These are phyloP conservation scores for Pandemis cinnamomeana DNA, from an alignment of 2,888 invertebrate species.

Conservation along the genomic window DNA sequence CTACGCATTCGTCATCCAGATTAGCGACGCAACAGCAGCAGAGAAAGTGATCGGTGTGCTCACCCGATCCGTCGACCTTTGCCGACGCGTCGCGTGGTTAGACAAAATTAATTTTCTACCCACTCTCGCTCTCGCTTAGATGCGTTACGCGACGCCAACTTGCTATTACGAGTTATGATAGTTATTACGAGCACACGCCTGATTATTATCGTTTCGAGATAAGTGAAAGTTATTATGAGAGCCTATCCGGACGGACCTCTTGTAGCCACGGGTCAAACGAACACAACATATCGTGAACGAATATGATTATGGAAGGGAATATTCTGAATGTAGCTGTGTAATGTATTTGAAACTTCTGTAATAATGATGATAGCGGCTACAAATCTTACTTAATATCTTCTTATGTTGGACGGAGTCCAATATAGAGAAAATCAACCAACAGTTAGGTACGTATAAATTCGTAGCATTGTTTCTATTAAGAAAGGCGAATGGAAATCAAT, in stretches of 20 bases:
- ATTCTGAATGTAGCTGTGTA: conserved; percentile 6
- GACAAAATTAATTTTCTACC: conserved; percentile 74
- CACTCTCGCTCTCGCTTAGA: conserved; percentile 74
- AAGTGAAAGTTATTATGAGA: conserved; percentile 72
- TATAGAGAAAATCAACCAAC: conserved; percentile 22
- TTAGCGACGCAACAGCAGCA: conserved; percentile 42
- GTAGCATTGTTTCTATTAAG: conserved; percentile 15
- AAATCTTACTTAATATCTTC: conserved; percentile 32
- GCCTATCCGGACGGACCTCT: conserved; percentile 45
- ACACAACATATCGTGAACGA: conserved; percentile 27
- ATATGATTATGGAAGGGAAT: conserved; percentile 17
- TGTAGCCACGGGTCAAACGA: conserved; percentile 25
- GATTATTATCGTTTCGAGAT: conserved; percentile 70
- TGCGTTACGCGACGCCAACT: conserved; percentile 52
- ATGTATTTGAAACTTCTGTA: conserved; percentile 36
- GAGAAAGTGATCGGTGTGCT: conserved; percentile 66
- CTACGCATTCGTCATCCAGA: conserved; percentile 28
- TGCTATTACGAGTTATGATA: conserved; percentile 66
- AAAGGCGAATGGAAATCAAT: conserved; percentile 29
- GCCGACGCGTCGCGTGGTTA: conserved; percentile 68
- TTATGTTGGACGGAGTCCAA: conserved; percentile 34
- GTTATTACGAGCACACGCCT: conserved; percentile 64
- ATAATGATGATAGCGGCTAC: conserved; percentile 34
- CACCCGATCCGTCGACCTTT: conserved; percentile 68
- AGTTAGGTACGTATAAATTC: conserved; percentile 15